phyloP scores from a whole-genome alignment of 2,888 invertebrate species.

The Didymodactylos carnosus region DNA sequence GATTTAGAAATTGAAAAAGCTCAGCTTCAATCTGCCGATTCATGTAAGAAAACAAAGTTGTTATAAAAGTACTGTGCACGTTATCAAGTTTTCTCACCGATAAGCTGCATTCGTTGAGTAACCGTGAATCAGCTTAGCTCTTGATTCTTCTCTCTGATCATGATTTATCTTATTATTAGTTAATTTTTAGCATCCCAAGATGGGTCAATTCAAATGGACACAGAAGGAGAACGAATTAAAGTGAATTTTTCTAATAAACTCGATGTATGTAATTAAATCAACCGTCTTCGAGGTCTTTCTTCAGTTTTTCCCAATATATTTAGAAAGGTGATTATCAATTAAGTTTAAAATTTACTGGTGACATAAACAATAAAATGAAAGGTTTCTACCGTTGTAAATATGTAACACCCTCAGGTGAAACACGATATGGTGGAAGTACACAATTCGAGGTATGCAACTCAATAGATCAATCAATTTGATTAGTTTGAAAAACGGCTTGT shows the following conservation, averaged over 20 bases:
- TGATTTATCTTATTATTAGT: background rate
- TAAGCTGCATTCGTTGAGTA: too few relatives aligned
- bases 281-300: background rate
- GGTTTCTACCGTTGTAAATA: slow-evolving; percentile 85
- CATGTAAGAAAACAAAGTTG: background rate
- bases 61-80: too few relatives aligned
- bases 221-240: background rate
- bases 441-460: slow-evolving; percentile 44
- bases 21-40: background rate
- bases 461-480: background rate
- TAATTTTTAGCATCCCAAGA: background rate
- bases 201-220: background rate
- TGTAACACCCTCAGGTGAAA: slow-evolving; percentile 45
- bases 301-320: background rate
- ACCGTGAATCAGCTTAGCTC: too few relatives aligned
- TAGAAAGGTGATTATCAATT: background rate
- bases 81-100: too few relatives aligned
- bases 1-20: background rate
- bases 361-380: slow-evolving; percentile 73
- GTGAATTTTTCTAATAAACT: background rate
- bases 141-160: too few relatives aligned
- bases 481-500: background rate
- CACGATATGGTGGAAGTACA: slow-evolving; percentile 53
- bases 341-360: slow-evolving; percentile 47
- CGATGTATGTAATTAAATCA: background rate